These are phyloP conservation scores for Eunapius fragilis DNA, from an alignment of 37 sponge, comb jelly and placozoan genomes.

Conservation along the genomic window DNA sequence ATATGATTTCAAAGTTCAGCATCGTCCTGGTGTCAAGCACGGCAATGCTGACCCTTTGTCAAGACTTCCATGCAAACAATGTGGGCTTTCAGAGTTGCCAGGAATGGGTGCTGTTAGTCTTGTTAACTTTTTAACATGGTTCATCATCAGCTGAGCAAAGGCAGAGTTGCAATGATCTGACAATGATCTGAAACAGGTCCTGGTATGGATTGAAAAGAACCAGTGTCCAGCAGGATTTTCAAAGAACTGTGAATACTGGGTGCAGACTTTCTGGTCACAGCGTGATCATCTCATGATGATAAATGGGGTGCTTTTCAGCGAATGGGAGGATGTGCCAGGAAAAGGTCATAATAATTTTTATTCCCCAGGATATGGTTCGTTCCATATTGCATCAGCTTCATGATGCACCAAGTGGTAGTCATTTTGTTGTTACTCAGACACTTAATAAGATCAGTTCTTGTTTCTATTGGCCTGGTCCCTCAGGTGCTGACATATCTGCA, in stretches of 20 bases:
- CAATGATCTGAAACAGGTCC: background rate
- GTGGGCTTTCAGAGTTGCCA: background rate
- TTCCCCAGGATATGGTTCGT: background rate
- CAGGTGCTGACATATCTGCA: no score
- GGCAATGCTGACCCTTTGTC: constrained; percentile 24
- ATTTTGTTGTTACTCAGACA: constrained; percentile 1
- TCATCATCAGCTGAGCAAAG: background rate
- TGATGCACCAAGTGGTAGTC: background rate
- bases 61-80: constrained; percentile 14
- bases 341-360: background rate
- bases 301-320: background rate
- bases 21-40: background rate
- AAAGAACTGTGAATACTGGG: background rate
- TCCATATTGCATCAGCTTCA: background rate
- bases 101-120: background rate
- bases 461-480: constrained; percentile 4
- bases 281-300: background rate
- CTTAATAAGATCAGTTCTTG: background rate
- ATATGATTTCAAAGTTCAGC: background rate
- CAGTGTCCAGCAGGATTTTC: background rate
- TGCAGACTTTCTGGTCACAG: background rate
- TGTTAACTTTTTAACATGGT: background rate
- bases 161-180: background rate
- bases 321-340: background rate
- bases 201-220: background rate